Conservation (phyloP, 2,888 invertebrate species). For the Folsomia candida region DNA sequence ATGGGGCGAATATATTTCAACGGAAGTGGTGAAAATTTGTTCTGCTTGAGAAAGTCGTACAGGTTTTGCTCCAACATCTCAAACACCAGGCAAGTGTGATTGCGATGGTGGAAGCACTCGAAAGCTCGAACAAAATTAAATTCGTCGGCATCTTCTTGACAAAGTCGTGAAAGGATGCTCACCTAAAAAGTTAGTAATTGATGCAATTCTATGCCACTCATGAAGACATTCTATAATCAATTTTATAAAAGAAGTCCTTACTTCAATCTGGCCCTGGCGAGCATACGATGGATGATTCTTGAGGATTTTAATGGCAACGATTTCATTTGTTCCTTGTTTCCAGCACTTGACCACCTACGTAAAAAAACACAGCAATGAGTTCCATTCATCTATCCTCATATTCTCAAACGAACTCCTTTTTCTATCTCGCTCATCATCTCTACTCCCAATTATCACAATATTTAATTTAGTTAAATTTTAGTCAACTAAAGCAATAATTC, state of each 20-base stretch:
- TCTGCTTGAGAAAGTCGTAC: conserved; percentile 99
- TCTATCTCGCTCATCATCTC: too few relatives aligned
- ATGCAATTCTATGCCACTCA: background rate
- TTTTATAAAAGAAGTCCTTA: conserved; percentile 54
- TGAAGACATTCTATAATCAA: background rate
- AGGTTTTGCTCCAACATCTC: conserved; percentile 99
- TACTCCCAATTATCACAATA: too few relatives aligned
- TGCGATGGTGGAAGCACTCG: conserved; percentile 99
- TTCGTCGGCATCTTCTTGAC: conserved; percentile 97
- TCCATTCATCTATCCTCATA: background rate
- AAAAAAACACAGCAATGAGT: conserved; percentile 32
- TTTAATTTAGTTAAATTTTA: too few relatives aligned
- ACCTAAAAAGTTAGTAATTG: conserved; percentile 58
- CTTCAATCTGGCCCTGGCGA: conserved; percentile 99
- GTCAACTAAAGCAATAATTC: too few relatives aligned
- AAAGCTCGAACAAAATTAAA: conserved; percentile 99
- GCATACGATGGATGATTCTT: conserved; percentile 99
- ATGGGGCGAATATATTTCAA: conserved; percentile 98
- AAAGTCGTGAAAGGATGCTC: conserved; percentile 84
- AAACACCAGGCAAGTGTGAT: conserved; percentile 98
- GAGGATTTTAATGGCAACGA: conserved; percentile 99
- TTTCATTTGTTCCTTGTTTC: conserved; percentile 99
- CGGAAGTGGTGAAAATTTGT: conserved; percentile 98
- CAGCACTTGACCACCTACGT: conserved; percentile 99
- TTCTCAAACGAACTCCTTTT: too few relatives aligned